Base-by-base conservation (phyloP, 2,113 vertebrate genomes). In the Notothenia rossii region DNA sequence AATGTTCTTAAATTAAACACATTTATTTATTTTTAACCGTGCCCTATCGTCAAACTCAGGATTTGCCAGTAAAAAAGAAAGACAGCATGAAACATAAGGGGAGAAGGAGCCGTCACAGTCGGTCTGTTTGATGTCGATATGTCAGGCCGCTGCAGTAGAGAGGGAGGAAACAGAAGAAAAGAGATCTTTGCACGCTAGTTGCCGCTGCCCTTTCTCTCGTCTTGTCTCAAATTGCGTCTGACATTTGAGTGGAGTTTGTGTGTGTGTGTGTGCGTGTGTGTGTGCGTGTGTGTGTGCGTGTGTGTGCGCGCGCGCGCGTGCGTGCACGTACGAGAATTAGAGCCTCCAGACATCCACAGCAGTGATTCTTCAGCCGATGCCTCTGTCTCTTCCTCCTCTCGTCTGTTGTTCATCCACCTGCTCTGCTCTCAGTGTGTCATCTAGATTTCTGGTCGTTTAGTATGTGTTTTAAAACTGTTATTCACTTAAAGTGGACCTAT, bases 171-270 rank as follows among this genome's bases (percentile, higher is more conserved):
- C 5, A 43, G 46, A 64, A 13, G 69, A 36, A 60, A 54, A 62
- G 59, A 83, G 72, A 88, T 87, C 75, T 79, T 79, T 78, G 80
- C 80, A 75, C 56, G 66, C 72, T 69, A 63, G 73, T 74, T 83
- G 83, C 49, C 11, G 77, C 92, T 95, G 94, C 93, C 93, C 90
- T 93, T 93, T 95, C 91, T 94, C 87, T 86, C 77, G 56, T 85
- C 85, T 80, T 79, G 85, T 92, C 88, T 92, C 81, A 95, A 95
- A 96, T 95, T 93, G 91, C 84, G 91, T 91, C 83, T 96, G 96
- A 96, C 96, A 96, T 96, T 96, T 96, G 62, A 93, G 84, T 91
- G 92, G 90, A 65, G 61, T 12, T 36, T 10, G n/a, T 43, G 62
- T 56, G 73, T 40, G 84, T 64, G n/a, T 55, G 50, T 49, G 77